Percentiles rank a stretch among this genome's conserved stretches.
These are phyloP conservation scores for Bombus pyrosoma DNA, from an alignment of 1,140 invertebrate species.

Conservation along the genomic window DNA sequence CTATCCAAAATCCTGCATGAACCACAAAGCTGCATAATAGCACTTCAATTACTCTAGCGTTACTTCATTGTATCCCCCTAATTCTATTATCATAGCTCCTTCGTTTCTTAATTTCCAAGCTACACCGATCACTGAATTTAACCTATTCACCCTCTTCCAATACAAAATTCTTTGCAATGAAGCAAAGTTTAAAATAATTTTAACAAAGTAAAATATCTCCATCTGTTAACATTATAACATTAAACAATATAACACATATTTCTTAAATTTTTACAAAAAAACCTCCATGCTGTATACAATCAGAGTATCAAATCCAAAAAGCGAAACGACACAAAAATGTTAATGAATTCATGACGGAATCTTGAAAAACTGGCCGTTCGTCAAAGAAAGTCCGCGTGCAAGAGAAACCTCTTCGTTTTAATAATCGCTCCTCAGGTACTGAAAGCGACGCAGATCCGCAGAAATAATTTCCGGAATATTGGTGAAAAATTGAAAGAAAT, in stretches of 20 bases:
- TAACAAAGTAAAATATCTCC: too few relatives aligned
- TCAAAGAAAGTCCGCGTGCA: background rate
- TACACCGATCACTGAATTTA: background rate
- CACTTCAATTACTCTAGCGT: constrained; percentile 16
- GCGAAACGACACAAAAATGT: too few relatives aligned
- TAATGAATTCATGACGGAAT: background rate
- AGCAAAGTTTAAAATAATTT: background rate
- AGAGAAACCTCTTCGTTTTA: background rate
- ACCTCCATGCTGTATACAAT: too few relatives aligned
- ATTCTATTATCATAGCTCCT: background rate
- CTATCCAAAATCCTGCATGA: constrained; percentile 36
- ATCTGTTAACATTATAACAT: background rate
- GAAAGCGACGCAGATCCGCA: constrained; percentile 36
- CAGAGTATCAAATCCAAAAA: too few relatives aligned
- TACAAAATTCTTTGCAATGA: background rate
- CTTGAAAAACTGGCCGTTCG: background rate
- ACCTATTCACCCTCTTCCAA: background rate
- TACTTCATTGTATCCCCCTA: background rate
- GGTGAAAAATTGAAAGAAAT: constrained; percentile 46
- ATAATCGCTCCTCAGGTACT: background rate
- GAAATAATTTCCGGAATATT: constrained; percentile 39
- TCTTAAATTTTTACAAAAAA: background rate
- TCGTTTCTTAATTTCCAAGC: background rate
- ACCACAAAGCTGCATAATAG: constrained; percentile 9
- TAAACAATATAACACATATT: background rate